Evolutionary conservation across 2,888 invertebrate genomes (phyloP).

Genomic region (Phyllotreta striolata): DNA sequence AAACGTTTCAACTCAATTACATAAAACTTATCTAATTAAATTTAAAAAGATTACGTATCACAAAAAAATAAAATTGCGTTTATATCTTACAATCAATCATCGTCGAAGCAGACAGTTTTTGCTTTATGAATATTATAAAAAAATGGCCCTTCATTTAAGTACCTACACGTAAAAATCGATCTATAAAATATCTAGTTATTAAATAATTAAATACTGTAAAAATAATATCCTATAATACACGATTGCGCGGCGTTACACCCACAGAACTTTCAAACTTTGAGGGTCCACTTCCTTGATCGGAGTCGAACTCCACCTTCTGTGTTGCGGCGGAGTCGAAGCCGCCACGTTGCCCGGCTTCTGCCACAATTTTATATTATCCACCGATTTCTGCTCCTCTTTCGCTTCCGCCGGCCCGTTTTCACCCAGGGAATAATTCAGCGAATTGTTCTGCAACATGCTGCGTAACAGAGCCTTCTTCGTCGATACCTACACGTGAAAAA

Average conservation of each 20-base stretch:
- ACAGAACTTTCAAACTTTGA: slow-evolving; percentile 53
- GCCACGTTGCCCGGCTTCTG: slow-evolving; percentile 47
- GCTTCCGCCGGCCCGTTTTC: slow-evolving; percentile 27
- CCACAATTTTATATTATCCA: slow-evolving; percentile 55
- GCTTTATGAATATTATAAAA: too few relatives aligned
- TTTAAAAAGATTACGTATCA: too few relatives aligned
- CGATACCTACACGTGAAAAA: slow-evolving; percentile 44
- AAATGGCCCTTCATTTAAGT: too few relatives aligned
- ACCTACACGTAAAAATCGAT: too few relatives aligned
- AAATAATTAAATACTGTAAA: too few relatives aligned
- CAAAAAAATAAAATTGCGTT: too few relatives aligned
- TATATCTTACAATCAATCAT: too few relatives aligned
- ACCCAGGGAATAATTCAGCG: slow-evolving; percentile 34
- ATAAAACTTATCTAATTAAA: too few relatives aligned
- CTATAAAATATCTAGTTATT: too few relatives aligned
- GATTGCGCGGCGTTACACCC: slow-evolving; percentile 47
- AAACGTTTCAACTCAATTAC: too few relatives aligned
- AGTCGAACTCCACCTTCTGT: slow-evolving; percentile 57
- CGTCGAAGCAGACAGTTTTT: too few relatives aligned
- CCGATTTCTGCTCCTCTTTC: slow-evolving; percentile 24
- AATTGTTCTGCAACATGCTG: slow-evolving; percentile 53
- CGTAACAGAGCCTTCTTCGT: slow-evolving; percentile 52
- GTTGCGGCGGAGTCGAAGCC: slow-evolving; percentile 38
- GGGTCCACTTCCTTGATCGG: slow-evolving; percentile 49
- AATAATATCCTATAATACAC: too few relatives aligned